Base-by-base conservation (phyloP, 2,113 vertebrate species). In the Conger conger region DNA sequence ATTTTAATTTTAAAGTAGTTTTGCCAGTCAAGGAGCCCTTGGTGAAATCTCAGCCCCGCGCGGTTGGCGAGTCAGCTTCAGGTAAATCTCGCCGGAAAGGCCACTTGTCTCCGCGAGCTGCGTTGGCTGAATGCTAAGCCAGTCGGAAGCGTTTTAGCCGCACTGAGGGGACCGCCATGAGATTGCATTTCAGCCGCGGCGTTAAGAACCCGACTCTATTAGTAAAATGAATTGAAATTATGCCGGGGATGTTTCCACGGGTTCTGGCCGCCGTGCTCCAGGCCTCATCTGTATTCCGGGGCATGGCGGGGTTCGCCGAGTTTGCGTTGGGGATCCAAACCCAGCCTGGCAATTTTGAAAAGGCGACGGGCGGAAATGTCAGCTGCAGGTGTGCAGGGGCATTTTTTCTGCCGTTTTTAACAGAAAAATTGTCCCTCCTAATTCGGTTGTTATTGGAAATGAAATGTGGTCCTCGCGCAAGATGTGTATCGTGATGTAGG, bases 141-240 rank as follows among this genome's bases (percentile, higher is more conserved):
- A 18, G 20, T 30, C 54, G 0, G 42, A 50, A 27, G 16, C 60
- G 27, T 80, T 80, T 81, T 68, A 81, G 38, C 33, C 30, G n/a
- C 50, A 73, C 79, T 9, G 60, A 20, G 60, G 37, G 57, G 11
- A n/a, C 60, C 27, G 57, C n/a, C 60, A 50, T 37, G 6, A 38
- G 57, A 68, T 50, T 33, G 15, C 20, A n/a, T 16, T 50, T 38
- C 35, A 73, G 57, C 60, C 35, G 20, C 53, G 13, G 38, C 76
- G 68, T 50, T 45, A 76, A 76, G 79, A 76, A 42, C 60, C 60
- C 37, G 50, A 53, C 78, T 78, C 54, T 80, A 80, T 85, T 63
- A 68, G 77, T 18, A 16, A 78, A 80, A 76, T 76, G 38, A 81
- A 81, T 38, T 76, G 84, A 68, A 85, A 76, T 85, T 80, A 81